Evolutionary conservation across 2,888 invertebrate species (phyloP), one percentile per base, ranked within the genome.

Genomic region (Drosophila subsilvestris): DNA sequence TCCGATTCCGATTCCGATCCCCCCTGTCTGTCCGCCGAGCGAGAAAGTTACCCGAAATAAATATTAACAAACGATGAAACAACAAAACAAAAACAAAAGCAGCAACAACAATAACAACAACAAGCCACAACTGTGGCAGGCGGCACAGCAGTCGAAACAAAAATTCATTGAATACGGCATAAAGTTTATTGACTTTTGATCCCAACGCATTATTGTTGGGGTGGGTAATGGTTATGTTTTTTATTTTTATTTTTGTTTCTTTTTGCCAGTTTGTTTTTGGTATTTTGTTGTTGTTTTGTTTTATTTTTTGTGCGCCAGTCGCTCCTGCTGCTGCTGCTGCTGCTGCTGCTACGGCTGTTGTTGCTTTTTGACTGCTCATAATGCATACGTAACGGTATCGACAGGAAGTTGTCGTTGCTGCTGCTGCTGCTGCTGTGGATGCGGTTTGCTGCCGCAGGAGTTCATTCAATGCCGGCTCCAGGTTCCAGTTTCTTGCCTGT

Each of bases 131-230:
- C 12, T 32, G 12, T 12, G 32, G 12, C 37, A n/a, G n/a, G 29
- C 10, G 29, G 29, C 29, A 29, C 37, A 37, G 37, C 37, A 37
- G 37, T n/a, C 37, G 37, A 70, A 54, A 25, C 62, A 60, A 42
- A 81, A 72, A 79, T 69, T 75, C 75, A 79, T 73, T 76, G 79
- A 80, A 74, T 76, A 71, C 71, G 59, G 69, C 17, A 12, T 51
- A 77, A 79, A 79, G 89, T 88, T 88, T 89, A 83, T 86, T 89
- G 89, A 83, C 89, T 86, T 83, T 82, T 79, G 80, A 88, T 84
- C 86, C 87, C 86, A 78, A 79, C 74, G 77, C 79, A 75, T 82
- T 85, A 82, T 87, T 89, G 86, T 89, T 89, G 82, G 89, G 89
- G 89, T 89, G 86, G 89, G 89, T 89, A 89, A 89, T 89, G 89